Evolutionary conservation across 92 coral and sea anemone species (phyloP), one percentile per base, ranked within the genome.

Genomic region (Ricordea florida): DNA sequence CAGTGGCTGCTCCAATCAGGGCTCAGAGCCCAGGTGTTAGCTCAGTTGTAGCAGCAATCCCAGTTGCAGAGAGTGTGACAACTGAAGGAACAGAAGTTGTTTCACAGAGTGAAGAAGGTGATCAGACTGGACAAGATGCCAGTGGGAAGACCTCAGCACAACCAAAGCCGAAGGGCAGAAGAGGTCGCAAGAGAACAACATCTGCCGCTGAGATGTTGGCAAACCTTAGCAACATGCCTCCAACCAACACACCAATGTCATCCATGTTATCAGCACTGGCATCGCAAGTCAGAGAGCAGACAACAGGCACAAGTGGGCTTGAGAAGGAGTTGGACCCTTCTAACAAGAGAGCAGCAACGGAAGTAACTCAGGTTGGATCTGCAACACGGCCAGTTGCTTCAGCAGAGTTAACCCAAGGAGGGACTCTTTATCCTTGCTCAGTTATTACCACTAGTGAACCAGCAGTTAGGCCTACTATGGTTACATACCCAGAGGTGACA

Each of bases 191-290:
- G 23, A 73, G 97, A 22, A 82, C 92, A 28, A 89, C 92, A 1
- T 89, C 97, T n/a, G 97, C 97, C 7, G 97, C 97, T 38, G 97
- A 91, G 72, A 89, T 91, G 79, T 76, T 91, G 21, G 97, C 93
- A 8, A 87, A 87, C 68, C 85, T 91, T 25, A 87, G 97, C 40
- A 88, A 72, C 41, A 79, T 82, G 13, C 92, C 82, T 33, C 87
- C 84, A 42, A 84, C 88, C 8, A 83, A 81, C 62, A 91, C 97
- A 2, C 97, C 97, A 1, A 91, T 91, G 97, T 82, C 97, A 9
- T 83, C 93, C 10, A 91, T 91, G 97, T 33, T 91, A 26, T 87
- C 97, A 16, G 97, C 97, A 1, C 64, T 91, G 67, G 97, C 97
- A 15, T 87, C 97, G 1, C 77, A 70, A 44, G 28, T 57, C 49